Evolutionary conservation across 2,113 vertebrate species (phyloP).

Genomic region (Stigmatopora nigra): DNA sequence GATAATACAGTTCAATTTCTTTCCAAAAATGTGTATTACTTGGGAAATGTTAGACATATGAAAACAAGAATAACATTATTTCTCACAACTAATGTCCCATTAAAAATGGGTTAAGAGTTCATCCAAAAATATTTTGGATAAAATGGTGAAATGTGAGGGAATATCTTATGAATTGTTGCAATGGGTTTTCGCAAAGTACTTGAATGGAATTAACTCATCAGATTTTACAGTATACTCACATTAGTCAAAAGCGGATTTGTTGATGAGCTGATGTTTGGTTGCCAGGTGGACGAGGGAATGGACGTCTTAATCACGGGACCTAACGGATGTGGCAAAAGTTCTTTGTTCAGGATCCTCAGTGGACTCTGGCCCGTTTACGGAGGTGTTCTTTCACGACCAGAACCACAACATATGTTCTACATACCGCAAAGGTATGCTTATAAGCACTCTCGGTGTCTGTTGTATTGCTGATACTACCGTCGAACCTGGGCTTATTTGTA

Average conservation of each 20-base stretch:
- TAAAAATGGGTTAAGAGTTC: no score
- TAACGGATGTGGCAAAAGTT: constrained; percentile 97
- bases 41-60: no score
- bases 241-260: not conserved
- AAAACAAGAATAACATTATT: no score
- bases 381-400: constrained; percentile 85
- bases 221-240: no score
- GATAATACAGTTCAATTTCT: no score
- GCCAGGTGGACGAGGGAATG: constrained; percentile 91
- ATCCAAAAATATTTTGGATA: no score
- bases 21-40: no score
- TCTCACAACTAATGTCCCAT: no score
- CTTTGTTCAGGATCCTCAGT: constrained; percentile 92
- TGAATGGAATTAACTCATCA: no score
- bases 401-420: constrained; percentile 93
- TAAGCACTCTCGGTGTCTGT: not conserved
- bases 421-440: constrained; percentile 86
- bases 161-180: no score
- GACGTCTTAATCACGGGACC: constrained; percentile 95
- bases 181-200: no score
- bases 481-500: not conserved
- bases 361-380: constrained; percentile 95
- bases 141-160: no score
- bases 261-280: not conserved
- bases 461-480: not conserved